phyloP scores from a whole-genome alignment of 2,113 vertebrate genomes.

The Buteo buteo region DNA sequence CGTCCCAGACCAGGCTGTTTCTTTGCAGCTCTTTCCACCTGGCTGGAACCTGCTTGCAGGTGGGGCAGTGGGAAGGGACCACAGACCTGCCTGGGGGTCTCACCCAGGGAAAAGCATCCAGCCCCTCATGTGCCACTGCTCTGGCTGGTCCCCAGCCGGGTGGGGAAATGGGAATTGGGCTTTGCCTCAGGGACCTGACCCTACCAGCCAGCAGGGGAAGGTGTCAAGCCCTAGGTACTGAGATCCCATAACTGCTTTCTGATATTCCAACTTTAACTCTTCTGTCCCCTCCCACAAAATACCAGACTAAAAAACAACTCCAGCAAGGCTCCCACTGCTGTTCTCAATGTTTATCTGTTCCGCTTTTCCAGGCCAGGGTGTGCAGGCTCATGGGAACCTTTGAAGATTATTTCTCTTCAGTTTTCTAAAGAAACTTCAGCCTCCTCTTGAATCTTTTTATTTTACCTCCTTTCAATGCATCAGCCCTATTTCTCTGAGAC shows the following conservation, averaged over 20 bases:
- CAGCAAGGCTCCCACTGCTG: neutral
- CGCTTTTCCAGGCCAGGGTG: neutral
- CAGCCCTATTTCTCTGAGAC: conserved; percentile 1
- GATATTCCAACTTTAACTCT: neutral
- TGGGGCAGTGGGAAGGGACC: neutral
- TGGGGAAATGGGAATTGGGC: neutral
- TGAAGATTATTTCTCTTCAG: conserved; percentile 48
- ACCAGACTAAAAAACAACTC: neutral
- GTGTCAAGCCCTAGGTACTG: neutral
- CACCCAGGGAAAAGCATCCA: neutral
- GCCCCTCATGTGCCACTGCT: neutral
- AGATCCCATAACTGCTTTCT: neutral
- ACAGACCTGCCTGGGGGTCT: neutral
- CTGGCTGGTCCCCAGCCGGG: accelerated
- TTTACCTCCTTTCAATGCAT: neutral
- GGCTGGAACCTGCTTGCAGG: accelerated
- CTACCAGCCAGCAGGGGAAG: neutral
- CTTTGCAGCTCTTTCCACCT: neutral
- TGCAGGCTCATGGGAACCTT: neutral
- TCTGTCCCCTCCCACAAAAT: neutral
- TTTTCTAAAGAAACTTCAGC: conserved; percentile 25
- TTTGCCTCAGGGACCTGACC: neutral
- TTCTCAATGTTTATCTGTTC: neutral
- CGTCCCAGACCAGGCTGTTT: neutral
- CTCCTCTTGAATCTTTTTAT: conserved; percentile 11